Evolutionary conservation across 2,113 vertebrate genomes (phyloP), one percentile per base, ranked within the genome.

Genomic region (Pseudopipra pipra): DNA sequence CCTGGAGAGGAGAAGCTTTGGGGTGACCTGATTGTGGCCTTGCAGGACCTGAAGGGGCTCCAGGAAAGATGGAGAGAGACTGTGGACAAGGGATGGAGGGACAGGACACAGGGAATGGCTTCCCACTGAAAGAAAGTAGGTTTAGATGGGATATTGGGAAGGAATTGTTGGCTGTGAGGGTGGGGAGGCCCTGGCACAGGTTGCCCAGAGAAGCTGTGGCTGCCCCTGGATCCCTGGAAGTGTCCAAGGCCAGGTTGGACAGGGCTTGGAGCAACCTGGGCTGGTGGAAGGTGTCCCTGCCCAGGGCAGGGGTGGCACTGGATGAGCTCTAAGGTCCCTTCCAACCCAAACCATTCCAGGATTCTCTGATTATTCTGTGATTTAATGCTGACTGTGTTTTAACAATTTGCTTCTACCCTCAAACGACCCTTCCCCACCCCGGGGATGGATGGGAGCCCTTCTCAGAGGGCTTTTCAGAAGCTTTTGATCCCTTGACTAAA

Each of bases 231-330:
- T 61, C 33, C 55, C 54, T 87, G 63, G 9, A 0, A 54, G 23
- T 39, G 63, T 3, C 84, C 63, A 23, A 70, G 46, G 12, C 7
- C 63, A 61, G 63, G 12, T 0, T 78, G 55, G 63, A 46, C 0
- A 0, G 37, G 33, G 46, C 14, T 44, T 27, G 33, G 73, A 78
- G 46, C 22, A 19, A 0, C 6, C 63, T 61, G 63, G 84, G 65
- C 0, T 0, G 4, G 33, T 62, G 65, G 28, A 3, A 78, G 28
- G 4, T 71, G 47, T 37, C 37, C 37, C 37, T 37, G 37, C 37
- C 37, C 37, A 37, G 7, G 37, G 37, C 37, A 37, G 37, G 37
- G 37, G 37, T 37, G 37, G 37, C 37, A 37, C 37, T 37, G 37
- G 37, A 37, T 37, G 37, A 37, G 37, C 37, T 37, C 37, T 37